Evolutionary conservation across 2,113 vertebrate species (phyloP).

Genomic region (Malurus elegans): DNA sequence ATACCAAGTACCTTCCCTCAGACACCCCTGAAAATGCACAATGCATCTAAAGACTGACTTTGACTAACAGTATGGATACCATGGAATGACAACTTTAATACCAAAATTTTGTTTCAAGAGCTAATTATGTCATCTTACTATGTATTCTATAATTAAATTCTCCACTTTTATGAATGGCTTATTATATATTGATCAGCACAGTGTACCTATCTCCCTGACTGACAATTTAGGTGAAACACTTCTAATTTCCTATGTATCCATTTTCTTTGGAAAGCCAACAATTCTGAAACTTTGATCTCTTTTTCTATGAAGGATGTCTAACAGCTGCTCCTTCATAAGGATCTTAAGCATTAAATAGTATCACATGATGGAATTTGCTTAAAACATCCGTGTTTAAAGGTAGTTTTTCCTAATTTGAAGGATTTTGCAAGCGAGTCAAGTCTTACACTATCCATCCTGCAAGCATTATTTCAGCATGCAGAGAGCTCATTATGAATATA

Average conservation of each 20-base stretch:
- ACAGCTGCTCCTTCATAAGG: not conserved
- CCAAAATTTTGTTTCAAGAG: not conserved
- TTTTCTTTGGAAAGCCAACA: not conserved
- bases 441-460: not conserved
- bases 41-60: not conserved
- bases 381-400: not conserved
- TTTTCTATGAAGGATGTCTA: slow-evolving; percentile 1
- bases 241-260: not conserved
- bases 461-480: not conserved
- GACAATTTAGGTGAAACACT: not conserved
- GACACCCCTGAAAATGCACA: not conserved
- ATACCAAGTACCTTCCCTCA: not conserved
- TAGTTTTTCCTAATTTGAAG: not conserved
- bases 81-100: not conserved
- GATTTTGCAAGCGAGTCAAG: not conserved
- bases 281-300: not conserved
- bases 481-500: not conserved
- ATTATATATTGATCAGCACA: not conserved
- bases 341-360: not conserved
- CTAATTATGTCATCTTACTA: not conserved
- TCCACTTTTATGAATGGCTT: not conserved
- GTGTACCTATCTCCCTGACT: not conserved
- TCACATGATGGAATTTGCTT: not conserved
- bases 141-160: not conserved
- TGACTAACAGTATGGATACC: not conserved